Conservation (phyloP, 2,797 vertebrate genomes). For the Chrysocyon brachyurus region DNA sequence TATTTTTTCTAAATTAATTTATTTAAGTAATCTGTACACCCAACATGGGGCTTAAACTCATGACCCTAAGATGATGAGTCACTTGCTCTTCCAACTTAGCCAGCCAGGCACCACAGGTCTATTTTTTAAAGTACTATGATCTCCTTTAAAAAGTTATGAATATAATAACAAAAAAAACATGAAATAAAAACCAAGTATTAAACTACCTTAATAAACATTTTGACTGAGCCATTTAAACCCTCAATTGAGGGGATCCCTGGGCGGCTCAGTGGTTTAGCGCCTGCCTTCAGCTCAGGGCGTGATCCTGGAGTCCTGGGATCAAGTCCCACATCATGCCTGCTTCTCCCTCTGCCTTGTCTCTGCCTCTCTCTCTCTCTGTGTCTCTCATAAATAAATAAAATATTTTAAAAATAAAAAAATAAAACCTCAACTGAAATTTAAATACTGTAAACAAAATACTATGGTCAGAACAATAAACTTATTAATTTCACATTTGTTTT, state of each 20-base stretch:
- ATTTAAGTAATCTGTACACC: neutral
- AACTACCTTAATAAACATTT: conserved; percentile 50
- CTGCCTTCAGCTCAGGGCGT: too few species aligned
- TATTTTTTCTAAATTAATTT: neutral
- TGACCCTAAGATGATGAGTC: neutral
- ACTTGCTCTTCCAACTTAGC: neutral
- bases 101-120: neutral
- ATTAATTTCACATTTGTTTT: neutral
- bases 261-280: too few species aligned
- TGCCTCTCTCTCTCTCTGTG: too few species aligned
- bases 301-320: too few species aligned
- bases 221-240: neutral
- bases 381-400: too few species aligned
- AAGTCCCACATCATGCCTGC: too few species aligned
- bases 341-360: too few species aligned
- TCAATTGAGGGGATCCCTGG: neutral
- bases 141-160: neutral
- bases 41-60: neutral
- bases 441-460: neutral
- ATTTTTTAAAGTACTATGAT: neutral
- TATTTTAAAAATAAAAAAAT: too few species aligned
- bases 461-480: neutral
- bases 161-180: neutral
- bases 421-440: neutral
- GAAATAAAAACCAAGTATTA: conserved; percentile 37